Base-by-base conservation (phyloP, 2,797 vertebrate genomes). In the Myotis planiceps region DNA sequence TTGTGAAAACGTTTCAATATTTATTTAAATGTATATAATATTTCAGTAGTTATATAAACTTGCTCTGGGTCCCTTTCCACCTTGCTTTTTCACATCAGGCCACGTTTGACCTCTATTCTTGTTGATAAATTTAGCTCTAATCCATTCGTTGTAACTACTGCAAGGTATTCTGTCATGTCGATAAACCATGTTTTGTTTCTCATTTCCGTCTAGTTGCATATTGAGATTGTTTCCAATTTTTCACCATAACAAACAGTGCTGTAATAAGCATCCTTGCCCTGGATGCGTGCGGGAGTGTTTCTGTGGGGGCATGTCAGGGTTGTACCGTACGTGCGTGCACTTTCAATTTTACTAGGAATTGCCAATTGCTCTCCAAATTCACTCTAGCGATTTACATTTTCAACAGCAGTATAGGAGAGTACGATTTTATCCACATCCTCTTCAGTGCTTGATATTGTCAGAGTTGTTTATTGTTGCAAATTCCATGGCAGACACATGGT, bases 161-260 rank as follows among this genome's bases (percentile, higher is more conserved):
- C 27, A 49, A 94, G 86, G 60, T 71, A 60, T 58, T 91, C 49
- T 66, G 25, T 96, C 80, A 27, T 14, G 16, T 58, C 23, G 37
- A 9, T 39, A 87, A 79, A 47, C 27, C 37, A 25, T 6, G 19
- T 39, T 92, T 93, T 90, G 34, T 45, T 90, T 96, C 92, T 97
- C 68, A 34, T 97, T 92, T 94, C 84, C 49, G 5, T 90, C 78
- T 65, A 82, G 42, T 82, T 93, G 92, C 81, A 49, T 92, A 94
- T 92, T 82, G 89, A 94, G 92, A 84, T 84, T 58, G 27, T 87
- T 93, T 93, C 55, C 45, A 14, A n/a, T 88, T 90, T 95, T 92
- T 88, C 49, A 78, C 42, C 15, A 0, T 74, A 74, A 75, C 37
- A 75, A 47, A 94, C 69, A 58, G 29, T 42, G 76, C 23, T 42